These are phyloP conservation scores for Abrostola tripartita DNA, from an alignment of 2,888 invertebrate species.

Conservation along the genomic window DNA sequence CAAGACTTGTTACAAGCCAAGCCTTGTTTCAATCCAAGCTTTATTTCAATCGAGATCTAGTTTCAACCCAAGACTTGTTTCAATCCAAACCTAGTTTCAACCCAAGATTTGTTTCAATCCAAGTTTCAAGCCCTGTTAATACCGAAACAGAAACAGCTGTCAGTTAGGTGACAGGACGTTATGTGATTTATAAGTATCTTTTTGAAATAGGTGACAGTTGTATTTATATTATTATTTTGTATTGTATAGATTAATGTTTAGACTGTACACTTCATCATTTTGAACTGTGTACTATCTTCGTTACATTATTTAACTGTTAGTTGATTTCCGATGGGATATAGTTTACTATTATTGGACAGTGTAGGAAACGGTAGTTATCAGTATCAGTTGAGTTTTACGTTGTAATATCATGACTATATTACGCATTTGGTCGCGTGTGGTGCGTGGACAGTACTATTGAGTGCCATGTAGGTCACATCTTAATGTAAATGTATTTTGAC, in stretches of 20 bases:
- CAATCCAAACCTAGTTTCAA: neutral
- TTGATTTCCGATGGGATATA: neutral
- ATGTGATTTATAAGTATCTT: slow-evolving; percentile 50
- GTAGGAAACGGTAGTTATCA: slow-evolving; percentile 17
- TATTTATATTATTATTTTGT: slow-evolving; percentile 24
- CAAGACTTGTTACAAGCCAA: neutral
- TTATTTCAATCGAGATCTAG: neutral
- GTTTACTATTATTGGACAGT: slow-evolving; percentile 7
- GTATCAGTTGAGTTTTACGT: neutral
- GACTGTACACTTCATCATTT: slow-evolving; percentile 24
- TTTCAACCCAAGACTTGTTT: neutral
- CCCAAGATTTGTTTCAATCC: neutral
- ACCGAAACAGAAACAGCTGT: neutral
- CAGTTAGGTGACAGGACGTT: slow-evolving; percentile 24
- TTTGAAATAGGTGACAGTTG: slow-evolving; percentile 43
- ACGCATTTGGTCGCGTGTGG: no score
- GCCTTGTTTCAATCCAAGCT: neutral
- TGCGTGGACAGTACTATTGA: no score
- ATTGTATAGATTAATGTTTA: slow-evolving; percentile 28
- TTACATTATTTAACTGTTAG: neutral
- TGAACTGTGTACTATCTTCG: neutral
- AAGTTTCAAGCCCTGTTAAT: neutral
- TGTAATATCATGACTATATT: no score
- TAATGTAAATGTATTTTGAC: no score
- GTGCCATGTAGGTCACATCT: no score